Evolutionary conservation across 2,888 invertebrate genomes (phyloP).

Genomic region (Nomada goodeniana): DNA sequence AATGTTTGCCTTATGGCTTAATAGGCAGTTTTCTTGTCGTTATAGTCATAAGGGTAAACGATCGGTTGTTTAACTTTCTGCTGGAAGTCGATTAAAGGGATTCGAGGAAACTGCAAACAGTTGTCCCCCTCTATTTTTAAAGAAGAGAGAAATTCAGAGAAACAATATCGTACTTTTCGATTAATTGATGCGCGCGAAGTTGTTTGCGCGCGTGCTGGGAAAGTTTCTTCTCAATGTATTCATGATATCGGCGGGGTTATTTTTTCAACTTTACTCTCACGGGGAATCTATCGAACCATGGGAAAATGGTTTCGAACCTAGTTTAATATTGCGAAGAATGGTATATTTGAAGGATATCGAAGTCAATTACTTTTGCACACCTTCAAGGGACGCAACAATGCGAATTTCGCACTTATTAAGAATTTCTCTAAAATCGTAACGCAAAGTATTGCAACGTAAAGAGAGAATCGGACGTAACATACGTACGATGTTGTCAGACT

Average conservation of each 20-base stretch:
- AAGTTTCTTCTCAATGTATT: conserved; percentile 14
- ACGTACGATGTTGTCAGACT: background rate
- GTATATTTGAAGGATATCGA: conserved; percentile 15
- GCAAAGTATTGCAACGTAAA: too few species aligned
- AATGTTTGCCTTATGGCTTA: background rate
- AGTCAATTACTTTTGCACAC: background rate
- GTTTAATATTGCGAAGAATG: conserved; percentile 14
- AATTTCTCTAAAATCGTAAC: too few species aligned
- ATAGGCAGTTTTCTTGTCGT: too few species aligned
- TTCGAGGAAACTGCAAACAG: too few species aligned
- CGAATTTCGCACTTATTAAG: too few species aligned
- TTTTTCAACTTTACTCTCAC: conserved; percentile 14
- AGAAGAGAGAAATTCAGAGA: too few species aligned
- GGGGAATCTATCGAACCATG: conserved; percentile 7
- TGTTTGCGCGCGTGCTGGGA: background rate
- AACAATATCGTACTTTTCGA: background rate
- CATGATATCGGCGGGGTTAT: background rate
- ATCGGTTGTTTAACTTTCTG: too few species aligned
- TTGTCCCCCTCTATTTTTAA: too few species aligned
- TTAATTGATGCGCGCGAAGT: background rate
- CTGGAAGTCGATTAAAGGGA: too few species aligned
- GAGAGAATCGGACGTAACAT: too few species aligned
- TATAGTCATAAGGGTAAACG: background rate
- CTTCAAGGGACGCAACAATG: too few species aligned
- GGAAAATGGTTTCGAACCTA: conserved; percentile 18